A percentile compares a stretch with the other conserved stretches of the same genome.
These are phyloP conservation scores for Mormyrops boulengeri DNA, from an alignment of 2,797 vertebrate species.

Conservation along the genomic window DNA sequence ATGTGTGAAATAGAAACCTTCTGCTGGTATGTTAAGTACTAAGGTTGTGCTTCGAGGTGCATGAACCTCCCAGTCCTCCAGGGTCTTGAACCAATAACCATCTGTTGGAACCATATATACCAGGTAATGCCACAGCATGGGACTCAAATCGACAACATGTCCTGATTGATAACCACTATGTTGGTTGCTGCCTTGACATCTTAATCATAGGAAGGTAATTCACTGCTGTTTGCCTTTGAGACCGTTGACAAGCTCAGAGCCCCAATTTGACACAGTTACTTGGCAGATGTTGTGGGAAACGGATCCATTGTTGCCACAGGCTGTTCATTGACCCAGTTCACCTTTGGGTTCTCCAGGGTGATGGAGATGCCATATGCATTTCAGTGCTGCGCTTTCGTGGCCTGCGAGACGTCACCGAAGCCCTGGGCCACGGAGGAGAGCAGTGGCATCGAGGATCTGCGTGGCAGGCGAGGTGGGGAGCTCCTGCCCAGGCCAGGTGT, in stretches of 20 bases:
- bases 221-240: not conserved
- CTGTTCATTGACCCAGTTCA: not conserved
- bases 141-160: not conserved
- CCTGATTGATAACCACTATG: not conserved
- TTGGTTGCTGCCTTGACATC: not conserved
- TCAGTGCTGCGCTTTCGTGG: constrained; percentile 82
- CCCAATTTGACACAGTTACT: not conserved
- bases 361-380: constrained; percentile 90
- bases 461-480: constrained; percentile 57
- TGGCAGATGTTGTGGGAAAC: not conserved
- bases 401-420: constrained; percentile 59
- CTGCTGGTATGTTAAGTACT: no score
- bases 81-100: no score
- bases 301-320: not conserved
- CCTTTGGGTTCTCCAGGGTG: constrained; percentile 57
- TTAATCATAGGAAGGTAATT: not conserved
- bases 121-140: not conserved
- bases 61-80: no score
- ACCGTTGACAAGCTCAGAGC: not conserved
- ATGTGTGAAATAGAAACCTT: not conserved
- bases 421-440: constrained; percentile 71
- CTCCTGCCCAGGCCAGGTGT: constrained; percentile 39
- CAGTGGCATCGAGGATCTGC: constrained; percentile 54
- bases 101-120: not conserved
- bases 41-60: no score